A percentile compares a stretch with the other conserved stretches of the same genome.
Evolutionary conservation across 2,888 invertebrate species (phyloP).

Genomic region (Cerastis rubricosa): DNA sequence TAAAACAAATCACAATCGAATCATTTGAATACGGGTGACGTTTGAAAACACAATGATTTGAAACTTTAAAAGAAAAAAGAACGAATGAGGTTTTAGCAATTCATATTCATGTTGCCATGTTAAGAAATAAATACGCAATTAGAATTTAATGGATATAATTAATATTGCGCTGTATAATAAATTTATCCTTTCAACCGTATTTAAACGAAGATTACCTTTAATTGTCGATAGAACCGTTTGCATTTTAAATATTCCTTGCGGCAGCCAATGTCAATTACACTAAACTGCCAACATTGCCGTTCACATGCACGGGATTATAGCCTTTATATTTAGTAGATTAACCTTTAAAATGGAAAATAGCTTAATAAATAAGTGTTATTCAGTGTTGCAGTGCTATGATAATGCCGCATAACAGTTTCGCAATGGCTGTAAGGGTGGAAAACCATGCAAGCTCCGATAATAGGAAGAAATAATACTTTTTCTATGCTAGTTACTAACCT

Average conservation of each 20-base stretch:
- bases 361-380: slow-evolving; percentile 37
- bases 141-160: slow-evolving; percentile 27
- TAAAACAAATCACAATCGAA: slow-evolving; percentile 40
- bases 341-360: slow-evolving; percentile 25
- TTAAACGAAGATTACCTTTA: slow-evolving; percentile 52
- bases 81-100: not conserved
- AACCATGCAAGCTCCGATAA: slow-evolving; percentile 47
- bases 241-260: slow-evolving; percentile 49
- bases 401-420: slow-evolving; percentile 66
- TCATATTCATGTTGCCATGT: slow-evolving; percentile 8
- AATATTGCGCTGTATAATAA: slow-evolving; percentile 26
- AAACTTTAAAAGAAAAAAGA: not conserved
- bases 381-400: slow-evolving; percentile 48
- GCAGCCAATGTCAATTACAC: slow-evolving; percentile 47
- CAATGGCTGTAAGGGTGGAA: slow-evolving; percentile 54
- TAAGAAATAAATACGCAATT: slow-evolving; percentile 17
- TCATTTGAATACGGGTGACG: not conserved
- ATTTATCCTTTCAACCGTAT: slow-evolving; percentile 34
- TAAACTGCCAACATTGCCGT: slow-evolving; percentile 10
- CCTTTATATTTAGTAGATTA: slow-evolving; percentile 9
- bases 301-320: slow-evolving; percentile 27
- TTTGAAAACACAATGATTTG: too few relatives aligned
- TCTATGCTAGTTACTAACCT: slow-evolving; percentile 30
- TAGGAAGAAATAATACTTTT: slow-evolving; percentile 23
- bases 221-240: slow-evolving; percentile 42